These are phyloP conservation scores for Monodelphis domestica DNA, from an alignment of 2,797 vertebrate species.

Conservation along the genomic window DNA sequence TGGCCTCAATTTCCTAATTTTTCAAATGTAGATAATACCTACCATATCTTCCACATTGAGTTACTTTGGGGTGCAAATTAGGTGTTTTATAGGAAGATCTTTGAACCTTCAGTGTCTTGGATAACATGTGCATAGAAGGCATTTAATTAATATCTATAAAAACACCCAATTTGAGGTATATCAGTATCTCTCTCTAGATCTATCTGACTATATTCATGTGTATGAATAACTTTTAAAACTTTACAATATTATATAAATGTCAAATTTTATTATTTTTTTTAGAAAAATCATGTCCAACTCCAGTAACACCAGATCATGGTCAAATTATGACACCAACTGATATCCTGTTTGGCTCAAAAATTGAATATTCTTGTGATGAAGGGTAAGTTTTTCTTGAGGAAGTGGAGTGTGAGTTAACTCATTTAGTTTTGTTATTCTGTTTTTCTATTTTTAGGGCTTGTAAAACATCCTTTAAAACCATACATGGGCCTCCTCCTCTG, in stretches of 20 bases:
- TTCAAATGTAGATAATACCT: background rate
- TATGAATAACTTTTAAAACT: background rate
- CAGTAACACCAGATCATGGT: conserved; percentile 73
- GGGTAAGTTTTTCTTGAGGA: conserved; percentile 74
- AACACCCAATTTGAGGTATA: background rate
- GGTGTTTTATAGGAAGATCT: background rate
- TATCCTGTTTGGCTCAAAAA: conserved; percentile 69
- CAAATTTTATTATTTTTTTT: background rate
- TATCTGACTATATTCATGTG: background rate
- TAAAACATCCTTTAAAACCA: background rate
- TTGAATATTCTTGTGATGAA: conserved; percentile 71
- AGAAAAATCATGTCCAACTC: conserved; percentile 73
- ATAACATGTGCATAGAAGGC: too few relatives aligned
- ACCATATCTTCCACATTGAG: background rate
- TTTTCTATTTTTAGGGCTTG: background rate
- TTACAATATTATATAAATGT: background rate
- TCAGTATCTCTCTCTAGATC: background rate
- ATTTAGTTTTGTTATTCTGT: background rate
- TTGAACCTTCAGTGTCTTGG: too few relatives aligned
- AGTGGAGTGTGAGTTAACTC: background rate
- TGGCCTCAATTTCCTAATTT: background rate
- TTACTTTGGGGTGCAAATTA: background rate
- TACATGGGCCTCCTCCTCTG: background rate
- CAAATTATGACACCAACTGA: background rate
- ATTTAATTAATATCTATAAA: too few relatives aligned